Evolutionary conservation across 1,140 invertebrate species (phyloP).

Genomic region (Trachymyrmex septentrionalis): DNA sequence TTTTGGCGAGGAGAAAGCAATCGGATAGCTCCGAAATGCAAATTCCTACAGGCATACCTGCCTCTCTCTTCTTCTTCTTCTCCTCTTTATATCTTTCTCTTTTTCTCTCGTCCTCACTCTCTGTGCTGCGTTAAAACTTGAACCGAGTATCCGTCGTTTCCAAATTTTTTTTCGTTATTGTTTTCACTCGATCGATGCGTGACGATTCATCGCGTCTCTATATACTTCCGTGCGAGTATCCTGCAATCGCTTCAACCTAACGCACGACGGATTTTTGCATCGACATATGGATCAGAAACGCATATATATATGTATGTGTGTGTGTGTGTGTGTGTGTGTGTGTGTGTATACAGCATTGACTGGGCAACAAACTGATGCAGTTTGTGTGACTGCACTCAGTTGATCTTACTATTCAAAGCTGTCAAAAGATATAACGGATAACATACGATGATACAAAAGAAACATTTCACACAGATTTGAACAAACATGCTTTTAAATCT

Average conservation of each 20-base stretch:
- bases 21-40: constrained; percentile 47
- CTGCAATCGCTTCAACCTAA: constrained; percentile 52
- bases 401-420: constrained; percentile 43
- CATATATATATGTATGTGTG: neutral
- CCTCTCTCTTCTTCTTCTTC: neutral
- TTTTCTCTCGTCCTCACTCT: neutral
- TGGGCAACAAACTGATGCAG: constrained; percentile 35
- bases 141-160: constrained; percentile 25
- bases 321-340: too few species aligned
- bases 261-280: constrained; percentile 55
- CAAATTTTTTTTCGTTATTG: constrained; percentile 47
- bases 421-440: constrained; percentile 36
- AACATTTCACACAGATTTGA: constrained; percentile 11
- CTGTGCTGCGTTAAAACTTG: constrained; percentile 7
- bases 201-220: constrained; percentile 51
- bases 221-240: constrained; percentile 29
- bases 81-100: too few species aligned
- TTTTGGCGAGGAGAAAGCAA: constrained; percentile 49
- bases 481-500: neutral
- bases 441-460: neutral
- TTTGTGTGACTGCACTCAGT: constrained; percentile 28
- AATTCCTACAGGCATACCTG: constrained; percentile 31
- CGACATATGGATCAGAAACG: constrained; percentile 55
- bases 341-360: neutral
- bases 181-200: constrained; percentile 48